Conservation (phyloP, 2,113 vertebrate genomes). For the Hystrix cristata region DNA sequence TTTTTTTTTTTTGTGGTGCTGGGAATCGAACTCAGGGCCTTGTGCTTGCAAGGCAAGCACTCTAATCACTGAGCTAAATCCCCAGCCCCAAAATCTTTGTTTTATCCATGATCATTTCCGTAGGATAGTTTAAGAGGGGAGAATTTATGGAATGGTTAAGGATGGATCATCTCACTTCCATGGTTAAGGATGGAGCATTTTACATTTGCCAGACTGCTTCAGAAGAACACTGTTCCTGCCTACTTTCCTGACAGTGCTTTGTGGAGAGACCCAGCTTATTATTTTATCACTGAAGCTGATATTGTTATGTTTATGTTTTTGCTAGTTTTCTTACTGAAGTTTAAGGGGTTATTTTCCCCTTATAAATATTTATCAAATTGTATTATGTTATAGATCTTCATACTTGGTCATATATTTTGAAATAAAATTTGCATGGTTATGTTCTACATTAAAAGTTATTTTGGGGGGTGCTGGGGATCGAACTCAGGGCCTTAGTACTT, state of each 20-base stretch:
- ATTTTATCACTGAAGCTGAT: not conserved
- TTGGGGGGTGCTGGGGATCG: no score
- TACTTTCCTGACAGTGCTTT: not conserved
- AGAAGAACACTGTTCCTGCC: not conserved
- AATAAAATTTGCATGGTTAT: not conserved
- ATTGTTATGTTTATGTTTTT: constrained; percentile 11
- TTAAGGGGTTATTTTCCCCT: not conserved
- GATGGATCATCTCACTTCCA: not conserved
- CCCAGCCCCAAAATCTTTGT: not conserved
- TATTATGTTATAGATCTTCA: not conserved
- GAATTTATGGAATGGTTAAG: not conserved
- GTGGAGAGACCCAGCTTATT: not conserved
- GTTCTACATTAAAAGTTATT: not conserved
- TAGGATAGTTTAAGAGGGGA: not conserved
- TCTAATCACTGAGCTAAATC: no score
- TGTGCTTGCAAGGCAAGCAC: no score
- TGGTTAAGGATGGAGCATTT: not conserved
- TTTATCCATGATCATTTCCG: not conserved
- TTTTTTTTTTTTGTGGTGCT: no score
- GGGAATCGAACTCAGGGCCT: no score
- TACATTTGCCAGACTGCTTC: not conserved
- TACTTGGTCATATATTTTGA: not conserved
- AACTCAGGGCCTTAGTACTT: no score
- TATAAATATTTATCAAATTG: not conserved
- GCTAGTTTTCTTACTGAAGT: not conserved